Conservation (phyloP, 2,113 vertebrate genomes). For the Nesospiza acunhae region DNA sequence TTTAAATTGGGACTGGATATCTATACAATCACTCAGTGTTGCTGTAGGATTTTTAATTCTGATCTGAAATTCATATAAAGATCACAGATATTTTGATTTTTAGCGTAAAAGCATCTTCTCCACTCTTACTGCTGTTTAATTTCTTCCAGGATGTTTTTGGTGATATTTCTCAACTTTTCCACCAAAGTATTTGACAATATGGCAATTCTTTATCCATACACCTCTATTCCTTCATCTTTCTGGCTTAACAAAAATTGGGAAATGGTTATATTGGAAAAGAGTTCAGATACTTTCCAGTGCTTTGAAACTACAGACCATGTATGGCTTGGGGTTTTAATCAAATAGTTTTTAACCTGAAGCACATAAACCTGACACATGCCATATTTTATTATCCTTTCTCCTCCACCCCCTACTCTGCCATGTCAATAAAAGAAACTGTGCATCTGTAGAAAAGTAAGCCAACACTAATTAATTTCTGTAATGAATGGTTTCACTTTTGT, state of each 20-base stretch:
- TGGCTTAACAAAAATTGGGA: neutral
- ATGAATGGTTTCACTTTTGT: slow-evolving; percentile 37
- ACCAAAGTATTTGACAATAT: neutral
- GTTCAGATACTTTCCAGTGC: neutral
- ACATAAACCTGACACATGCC: slow-evolving; percentile 42
- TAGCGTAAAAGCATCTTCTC: neutral
- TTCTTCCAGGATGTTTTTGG: neutral
- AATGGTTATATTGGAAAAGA: neutral
- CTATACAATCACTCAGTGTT: slow-evolving; percentile 25
- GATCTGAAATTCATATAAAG: neutral
- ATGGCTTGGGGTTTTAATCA: slow-evolving; percentile 39
- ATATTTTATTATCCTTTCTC: slow-evolving; percentile 59
- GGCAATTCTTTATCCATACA: neutral
- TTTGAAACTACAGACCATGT: neutral
- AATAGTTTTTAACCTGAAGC: slow-evolving; percentile 40
- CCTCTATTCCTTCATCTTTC: slow-evolving; percentile 16
- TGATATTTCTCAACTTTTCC: slow-evolving; percentile 14
- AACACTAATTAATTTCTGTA: slow-evolving; percentile 56
- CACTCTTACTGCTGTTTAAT: neutral
- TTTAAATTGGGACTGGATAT: slow-evolving; percentile 62
- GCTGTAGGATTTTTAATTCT: slow-evolving; percentile 10
- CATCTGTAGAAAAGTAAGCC: slow-evolving; percentile 13
- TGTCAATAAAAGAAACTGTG: slow-evolving; percentile 32
- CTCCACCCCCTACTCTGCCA: neutral
- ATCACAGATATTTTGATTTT: neutral